These are phyloP conservation scores for Disparrhopalites patrizii DNA, from an alignment of 2,888 invertebrate species.

Conservation along the genomic window DNA sequence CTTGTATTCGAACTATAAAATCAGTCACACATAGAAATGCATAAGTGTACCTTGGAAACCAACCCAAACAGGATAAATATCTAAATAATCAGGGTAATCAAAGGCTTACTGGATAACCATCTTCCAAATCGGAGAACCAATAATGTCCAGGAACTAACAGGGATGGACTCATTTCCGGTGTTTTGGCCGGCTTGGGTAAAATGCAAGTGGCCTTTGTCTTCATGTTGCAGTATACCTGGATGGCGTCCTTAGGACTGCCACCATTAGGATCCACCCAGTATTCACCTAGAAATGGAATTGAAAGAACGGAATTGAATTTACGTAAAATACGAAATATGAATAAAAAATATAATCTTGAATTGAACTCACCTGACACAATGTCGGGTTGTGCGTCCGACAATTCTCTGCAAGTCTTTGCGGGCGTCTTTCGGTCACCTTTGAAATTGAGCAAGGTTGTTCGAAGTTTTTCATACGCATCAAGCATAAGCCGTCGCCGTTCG, in stretches of 20 bases:
- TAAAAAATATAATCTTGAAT: no score
- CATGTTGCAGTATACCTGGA: conserved; percentile 79
- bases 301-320: no score
- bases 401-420: conserved; percentile 82
- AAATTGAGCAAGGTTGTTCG: conserved; percentile 71
- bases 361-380: conserved; percentile 63
- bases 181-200: conserved; percentile 67
- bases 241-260: conserved; percentile 75
- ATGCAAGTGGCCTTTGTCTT: conserved; percentile 73
- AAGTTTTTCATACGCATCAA: conserved; percentile 74
- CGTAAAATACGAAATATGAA: no score
- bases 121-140: conserved; percentile 73
- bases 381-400: conserved; percentile 74
- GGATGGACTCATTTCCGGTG: conserved; percentile 60
- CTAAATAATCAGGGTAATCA: no score
- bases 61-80: no score
- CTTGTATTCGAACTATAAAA: conserved; percentile 80
- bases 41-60: no score
- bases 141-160: conserved; percentile 61
- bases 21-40: no score
- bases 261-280: conserved; percentile 92
- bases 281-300: no score
- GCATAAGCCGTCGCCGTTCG: conserved; percentile 67
- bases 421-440: conserved; percentile 72
- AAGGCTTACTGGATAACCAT: conserved; percentile 70